Base-by-base conservation (phyloP, 2,113 vertebrate species). In the Brachypteracias leptosomus region DNA sequence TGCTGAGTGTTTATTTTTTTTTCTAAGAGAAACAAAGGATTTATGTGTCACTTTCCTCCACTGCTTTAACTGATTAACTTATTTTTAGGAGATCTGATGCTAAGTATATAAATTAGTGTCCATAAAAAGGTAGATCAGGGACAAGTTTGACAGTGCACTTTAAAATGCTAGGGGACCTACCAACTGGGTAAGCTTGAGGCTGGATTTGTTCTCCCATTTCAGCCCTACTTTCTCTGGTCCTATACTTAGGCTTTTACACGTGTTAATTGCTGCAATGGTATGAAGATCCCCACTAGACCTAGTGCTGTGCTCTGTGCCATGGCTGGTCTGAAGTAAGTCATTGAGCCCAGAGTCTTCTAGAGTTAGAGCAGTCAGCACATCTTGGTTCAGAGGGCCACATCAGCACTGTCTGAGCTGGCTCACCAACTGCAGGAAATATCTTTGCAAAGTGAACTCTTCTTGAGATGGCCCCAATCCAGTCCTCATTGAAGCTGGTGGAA, bases 361-460 rank as follows among this genome's bases (percentile, higher is more conserved):
- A 42, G 52, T 57, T 44, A 36, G 70, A 90, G 62, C 58, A 85
- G n/a, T 81, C 77, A 78, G 88, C 79, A 49, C 51, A 61, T 84
- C 11, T 3, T 6, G 1, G 11, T 90, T 95, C 0, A 12, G 90
- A 87, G 70, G 83, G 92, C 96, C 96, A 96, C 96, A 96, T 96
- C 87, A 93, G 92, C 91, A 88, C 63, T 92, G 83, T 89, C 90
- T 85, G 86, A 61, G 58, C 93, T 94, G 95, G 93, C 87, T 82
- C 33, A 61, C 59, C 8, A 6, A 47, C 94, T 89, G 52, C 72
- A 92, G 95, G 94, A 95, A 96, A 78, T 95, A 83, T 49, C 89
- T 97, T 38, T 80, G 83, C 62, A 62, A 29, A 71, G 33, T 66
- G 77, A 90, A 92, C 52, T 92, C 88, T 86, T 85, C 83, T 93